Evolutionary conservation across 2,797 vertebrate species (phyloP).

Genomic region (Pachyuromys duprasi): DNA sequence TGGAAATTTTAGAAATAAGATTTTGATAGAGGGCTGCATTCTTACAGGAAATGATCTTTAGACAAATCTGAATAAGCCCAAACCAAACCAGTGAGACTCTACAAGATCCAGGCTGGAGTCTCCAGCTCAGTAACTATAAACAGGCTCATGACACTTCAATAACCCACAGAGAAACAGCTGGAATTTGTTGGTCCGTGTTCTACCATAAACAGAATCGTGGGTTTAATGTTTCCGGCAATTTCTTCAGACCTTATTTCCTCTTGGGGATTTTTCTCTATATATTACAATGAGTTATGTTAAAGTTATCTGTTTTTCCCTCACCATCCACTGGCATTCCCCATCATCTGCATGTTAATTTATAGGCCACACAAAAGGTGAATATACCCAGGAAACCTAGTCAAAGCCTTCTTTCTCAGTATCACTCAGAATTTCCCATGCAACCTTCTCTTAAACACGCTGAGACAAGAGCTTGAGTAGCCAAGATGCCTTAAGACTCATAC

Average conservation of each 20-base stretch:
- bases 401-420: neutral
- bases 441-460: neutral
- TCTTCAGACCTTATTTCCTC: constrained; percentile 78
- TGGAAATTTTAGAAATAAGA: constrained; percentile 51
- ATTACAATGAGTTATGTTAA: constrained; percentile 73
- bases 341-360: constrained; percentile 56
- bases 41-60: constrained; percentile 54
- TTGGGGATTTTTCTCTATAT: constrained; percentile 73
- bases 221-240: constrained; percentile 82
- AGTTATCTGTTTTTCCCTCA: constrained; percentile 51
- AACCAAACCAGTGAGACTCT: constrained; percentile 58
- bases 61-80: constrained; percentile 62
- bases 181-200: constrained; percentile 75
- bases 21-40: constrained; percentile 25
- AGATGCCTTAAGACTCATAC: neutral
- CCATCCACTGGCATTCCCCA: constrained; percentile 42
- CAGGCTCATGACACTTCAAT: constrained; percentile 75
- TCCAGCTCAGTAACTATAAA: constrained; percentile 74
- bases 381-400: neutral
- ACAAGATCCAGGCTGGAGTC: constrained; percentile 51
- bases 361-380: constrained; percentile 51
- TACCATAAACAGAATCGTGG: constrained; percentile 78
- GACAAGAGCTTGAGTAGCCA: neutral
- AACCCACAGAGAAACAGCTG: constrained; percentile 79
- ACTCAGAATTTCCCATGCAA: neutral